Conservation (phyloP, 2,888 invertebrate genomes). For the Cephalotes varians region DNA sequence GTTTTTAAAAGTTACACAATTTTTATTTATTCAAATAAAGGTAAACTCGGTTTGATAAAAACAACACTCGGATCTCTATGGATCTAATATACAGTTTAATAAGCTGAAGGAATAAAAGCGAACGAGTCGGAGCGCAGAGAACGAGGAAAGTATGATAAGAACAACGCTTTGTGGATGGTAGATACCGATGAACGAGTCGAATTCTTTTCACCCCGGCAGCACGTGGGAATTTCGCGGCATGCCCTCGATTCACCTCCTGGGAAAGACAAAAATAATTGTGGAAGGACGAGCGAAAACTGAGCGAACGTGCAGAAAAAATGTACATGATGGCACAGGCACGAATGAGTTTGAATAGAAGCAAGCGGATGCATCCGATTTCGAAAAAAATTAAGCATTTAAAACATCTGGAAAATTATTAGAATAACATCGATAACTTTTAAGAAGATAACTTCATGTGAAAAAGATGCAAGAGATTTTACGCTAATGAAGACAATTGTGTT, state of each 20-base stretch:
- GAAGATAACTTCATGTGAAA: no score
- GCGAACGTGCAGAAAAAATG: slow-evolving; percentile 27
- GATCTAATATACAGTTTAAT: background rate
- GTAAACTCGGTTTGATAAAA: no score
- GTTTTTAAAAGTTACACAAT: background rate
- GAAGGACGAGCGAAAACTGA: slow-evolving; percentile 34
- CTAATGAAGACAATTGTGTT: background rate
- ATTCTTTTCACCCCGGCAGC: slow-evolving; percentile 47
- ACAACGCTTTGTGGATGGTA: slow-evolving; percentile 8
- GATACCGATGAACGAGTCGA: slow-evolving; percentile 43
- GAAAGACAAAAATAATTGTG: slow-evolving; percentile 60
- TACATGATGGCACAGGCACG: background rate
- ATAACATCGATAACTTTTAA: background rate
- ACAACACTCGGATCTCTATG: background rate
- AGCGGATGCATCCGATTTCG: slow-evolving; percentile 7
- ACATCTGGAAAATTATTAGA: background rate
- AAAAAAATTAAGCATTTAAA: background rate
- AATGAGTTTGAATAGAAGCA: background rate
- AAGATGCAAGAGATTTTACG: background rate
- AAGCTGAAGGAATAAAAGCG: background rate
- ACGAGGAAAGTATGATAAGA: slow-evolving; percentile 33
- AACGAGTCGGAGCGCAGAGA: background rate
- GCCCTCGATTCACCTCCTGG: slow-evolving; percentile 47
- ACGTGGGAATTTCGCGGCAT: slow-evolving; percentile 59
- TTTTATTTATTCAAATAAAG: background rate